Conservation (phyloP, 2,113 vertebrate species). For the Trochalopteron elliotii region DNA sequence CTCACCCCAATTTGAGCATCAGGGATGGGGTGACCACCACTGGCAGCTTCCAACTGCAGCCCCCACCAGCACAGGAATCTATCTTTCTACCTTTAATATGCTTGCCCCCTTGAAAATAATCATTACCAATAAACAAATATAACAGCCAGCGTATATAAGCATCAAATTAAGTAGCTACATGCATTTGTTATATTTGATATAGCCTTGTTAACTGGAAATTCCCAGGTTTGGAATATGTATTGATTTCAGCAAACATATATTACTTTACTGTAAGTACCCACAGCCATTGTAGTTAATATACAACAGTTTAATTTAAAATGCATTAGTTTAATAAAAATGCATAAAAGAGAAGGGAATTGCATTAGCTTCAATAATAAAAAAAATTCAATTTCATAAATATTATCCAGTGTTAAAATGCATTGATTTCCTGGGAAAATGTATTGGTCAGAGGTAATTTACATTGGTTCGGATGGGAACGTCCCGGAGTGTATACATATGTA, state of each 20-base stretch:
- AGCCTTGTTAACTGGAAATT: slow-evolving; percentile 70
- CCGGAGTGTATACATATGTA: slow-evolving; percentile 64
- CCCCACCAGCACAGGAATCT: neutral
- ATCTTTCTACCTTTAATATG: slow-evolving; percentile 13
- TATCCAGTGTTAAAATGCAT: slow-evolving; percentile 81
- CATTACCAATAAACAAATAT: slow-evolving; percentile 41
- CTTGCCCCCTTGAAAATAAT: slow-evolving; percentile 34
- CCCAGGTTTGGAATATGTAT: slow-evolving; percentile 70
- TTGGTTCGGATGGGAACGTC: slow-evolving; percentile 64
- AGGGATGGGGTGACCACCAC: neutral
- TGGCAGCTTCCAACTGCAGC: neutral
- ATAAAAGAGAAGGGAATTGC: slow-evolving; percentile 77
- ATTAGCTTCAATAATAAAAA: slow-evolving; percentile 77
- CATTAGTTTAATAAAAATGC: slow-evolving; percentile 85
- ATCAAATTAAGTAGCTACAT: slow-evolving; percentile 53
- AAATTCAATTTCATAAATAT: slow-evolving; percentile 85
- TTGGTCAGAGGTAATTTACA: slow-evolving; percentile 79
- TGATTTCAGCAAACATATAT: slow-evolving; percentile 75
- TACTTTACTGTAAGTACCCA: slow-evolving; percentile 78
- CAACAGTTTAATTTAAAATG: slow-evolving; percentile 83
- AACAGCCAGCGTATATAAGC: slow-evolving; percentile 50
- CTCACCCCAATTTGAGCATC: fast-evolving
- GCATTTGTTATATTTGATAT: slow-evolving; percentile 54
- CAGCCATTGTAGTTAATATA: slow-evolving; percentile 78
- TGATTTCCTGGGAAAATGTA: slow-evolving; percentile 77